phyloP scores from a whole-genome alignment of 1,140 invertebrate genomes.

The Macrotrachela quadricornifera region DNA sequence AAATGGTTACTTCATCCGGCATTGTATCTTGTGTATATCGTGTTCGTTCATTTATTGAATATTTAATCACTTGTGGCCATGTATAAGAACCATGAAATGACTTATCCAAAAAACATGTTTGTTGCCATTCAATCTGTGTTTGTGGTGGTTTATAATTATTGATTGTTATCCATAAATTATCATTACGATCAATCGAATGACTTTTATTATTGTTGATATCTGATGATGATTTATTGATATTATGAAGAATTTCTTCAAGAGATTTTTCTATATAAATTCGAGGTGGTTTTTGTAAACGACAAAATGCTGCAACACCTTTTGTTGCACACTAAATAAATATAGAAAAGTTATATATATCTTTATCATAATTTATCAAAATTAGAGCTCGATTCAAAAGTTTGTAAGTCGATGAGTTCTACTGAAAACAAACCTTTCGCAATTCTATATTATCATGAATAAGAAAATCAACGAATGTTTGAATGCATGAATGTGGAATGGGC shows the following conservation, averaged over 20 bases:
- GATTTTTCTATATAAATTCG: too few species aligned
- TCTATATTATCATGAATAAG: slow-evolving; percentile 5
- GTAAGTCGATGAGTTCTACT: not conserved
- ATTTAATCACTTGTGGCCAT: slow-evolving; percentile 46
- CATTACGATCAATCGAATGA: not conserved
- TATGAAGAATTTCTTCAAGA: not conserved
- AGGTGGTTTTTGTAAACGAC: too few species aligned
- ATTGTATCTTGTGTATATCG: slow-evolving; percentile 7
- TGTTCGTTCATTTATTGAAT: not conserved
- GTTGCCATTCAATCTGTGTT: slow-evolving; percentile 47
- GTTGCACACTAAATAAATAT: too few species aligned
- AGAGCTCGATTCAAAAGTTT: not conserved
- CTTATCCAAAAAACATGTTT: slow-evolving; percentile 43
- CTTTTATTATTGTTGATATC: not conserved
- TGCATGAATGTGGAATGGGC: not conserved
- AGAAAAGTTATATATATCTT: too few species aligned
- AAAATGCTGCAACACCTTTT: too few species aligned
- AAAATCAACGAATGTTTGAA: slow-evolving; percentile 1
- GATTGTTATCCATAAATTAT: not conserved
- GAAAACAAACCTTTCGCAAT: not conserved
- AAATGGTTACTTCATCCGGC: slow-evolving; percentile 34
- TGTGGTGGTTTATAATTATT: slow-evolving; percentile 14
- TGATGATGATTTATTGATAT: not conserved
- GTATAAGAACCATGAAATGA: slow-evolving; percentile 50
- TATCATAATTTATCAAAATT: too few species aligned